Base-by-base conservation (phyloP, 1,140 invertebrate genomes). In the Megalopta genalis region DNA sequence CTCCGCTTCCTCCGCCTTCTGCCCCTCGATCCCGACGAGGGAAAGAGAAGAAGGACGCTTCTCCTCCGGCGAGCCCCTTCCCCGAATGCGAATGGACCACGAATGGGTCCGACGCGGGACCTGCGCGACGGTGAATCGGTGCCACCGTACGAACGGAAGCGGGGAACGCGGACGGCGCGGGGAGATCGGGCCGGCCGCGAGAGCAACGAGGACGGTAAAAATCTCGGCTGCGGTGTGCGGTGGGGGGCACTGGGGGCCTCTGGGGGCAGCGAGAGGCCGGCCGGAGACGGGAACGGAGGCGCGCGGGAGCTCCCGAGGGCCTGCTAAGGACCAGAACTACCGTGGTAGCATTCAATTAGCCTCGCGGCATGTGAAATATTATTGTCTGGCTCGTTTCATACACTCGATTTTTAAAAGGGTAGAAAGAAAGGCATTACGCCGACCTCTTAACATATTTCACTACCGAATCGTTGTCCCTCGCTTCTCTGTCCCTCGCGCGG, bases 321-420 rank as follows among this genome's bases (percentile, higher is more conserved):
- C 83, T 73, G 83, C 83, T 87, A 87, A 84, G 80, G 79, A 82
- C 80, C 81, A 86, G 79, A 90, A 92, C 91, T 92, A 91, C 90
- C 90, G 89, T 90, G 89, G 91, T 93, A 92, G 91, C 92, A 92
- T 93, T 93, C 92, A 93, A 93, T 93, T 93, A 92, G 89, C 88
- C 83, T 89, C 90, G 88, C 88, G 85, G 88, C 86, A 92, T 87
- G 90, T 92, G 87, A 92, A 91, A 92, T 93, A 92, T 92, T 89
- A 90, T 91, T 90, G 87, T 89, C 89, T 85, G 80, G 69, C 69
- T 83, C 82, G 82, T 59, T 84, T 86, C 82, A 72, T 86, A 83
- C 76, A 79, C 82, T 88, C 87, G 87, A 88, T 85, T 88, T 88
- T 88, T 88, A 88, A 88, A 85, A 80, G 69, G 69, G 69, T 25